These are phyloP conservation scores for Siphlonurus alternatus DNA, from an alignment of 2,888 invertebrate genomes.

Conservation along the genomic window DNA sequence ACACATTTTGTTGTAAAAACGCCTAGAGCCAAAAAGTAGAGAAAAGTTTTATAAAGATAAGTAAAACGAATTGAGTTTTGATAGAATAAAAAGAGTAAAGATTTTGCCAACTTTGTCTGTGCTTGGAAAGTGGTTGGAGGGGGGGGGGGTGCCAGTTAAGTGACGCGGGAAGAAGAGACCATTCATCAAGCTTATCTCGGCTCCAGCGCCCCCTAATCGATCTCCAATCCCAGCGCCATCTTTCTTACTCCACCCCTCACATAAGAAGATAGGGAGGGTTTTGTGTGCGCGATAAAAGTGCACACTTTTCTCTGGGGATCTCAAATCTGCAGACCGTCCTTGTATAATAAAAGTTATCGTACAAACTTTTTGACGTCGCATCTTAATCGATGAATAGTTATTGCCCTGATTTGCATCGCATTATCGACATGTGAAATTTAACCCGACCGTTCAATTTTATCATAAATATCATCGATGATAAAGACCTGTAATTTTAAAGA, in stretches of 20 bases:
- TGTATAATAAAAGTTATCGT: no score
- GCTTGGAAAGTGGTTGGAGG: neutral
- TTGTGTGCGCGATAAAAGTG: neutral
- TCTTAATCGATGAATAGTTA: neutral
- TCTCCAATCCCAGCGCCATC: neutral
- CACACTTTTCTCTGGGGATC: neutral
- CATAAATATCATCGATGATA: no score
- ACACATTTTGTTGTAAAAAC: neutral
- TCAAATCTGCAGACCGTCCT: no score
- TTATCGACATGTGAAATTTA: no score
- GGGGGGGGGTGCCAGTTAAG: neutral
- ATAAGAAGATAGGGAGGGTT: neutral
- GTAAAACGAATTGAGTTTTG: neutral
- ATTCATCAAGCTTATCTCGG: neutral
- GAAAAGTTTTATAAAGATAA: neutral
- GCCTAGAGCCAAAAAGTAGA: neutral
- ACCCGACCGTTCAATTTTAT: no score
- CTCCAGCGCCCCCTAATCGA: neutral
- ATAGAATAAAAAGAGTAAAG: neutral
- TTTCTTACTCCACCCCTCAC: neutral
- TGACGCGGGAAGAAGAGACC: neutral
- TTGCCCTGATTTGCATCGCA: neutral
- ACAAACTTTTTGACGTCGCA: neutral
- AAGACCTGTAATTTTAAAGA: no score
- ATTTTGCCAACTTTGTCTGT: neutral